Evolutionary conservation across 2,113 vertebrate species (phyloP), one percentile per base, ranked within the genome.

Genomic region (Gallinago media): DNA sequence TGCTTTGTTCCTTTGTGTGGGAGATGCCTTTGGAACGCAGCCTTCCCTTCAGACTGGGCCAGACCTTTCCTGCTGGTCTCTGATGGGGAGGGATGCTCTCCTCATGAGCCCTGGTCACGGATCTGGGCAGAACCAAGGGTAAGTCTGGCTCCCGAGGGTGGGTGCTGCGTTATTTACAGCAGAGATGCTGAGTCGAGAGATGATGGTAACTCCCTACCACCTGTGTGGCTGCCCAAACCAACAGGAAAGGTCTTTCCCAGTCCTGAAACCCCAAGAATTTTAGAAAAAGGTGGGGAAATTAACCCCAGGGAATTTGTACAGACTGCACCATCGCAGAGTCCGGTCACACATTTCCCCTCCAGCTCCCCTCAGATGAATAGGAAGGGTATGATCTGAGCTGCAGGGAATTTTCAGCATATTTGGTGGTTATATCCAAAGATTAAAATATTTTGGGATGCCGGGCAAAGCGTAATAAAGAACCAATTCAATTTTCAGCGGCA

Each of bases 331-430:
- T 4, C 0, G 1, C 49, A 40, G 38, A 73, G 34, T 34, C 25
- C 6, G 2, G 56, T 80, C 74, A 77, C 40, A 85, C 67, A 25
- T 92, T 85, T 66, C 11, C 56, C 46, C 42, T 86, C 50, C 31
- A 72, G 0, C 34, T 70, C 65, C 71, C 50, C 70, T 88, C 40
- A 72, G 44, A 84, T 81, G 56, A 93, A 88, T 78, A 36, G n/a
- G 29, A 75, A 80, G 82, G 34, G 55, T 77, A 88, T 86, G 79
- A 92, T 61, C n/a, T 90, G 84, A 84, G 68, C 90, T 68, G 73
- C 11, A 31, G 90, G 85, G 96, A 92, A 95, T 97, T 96, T 94
- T 78, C 85, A 81, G 59, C 76, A 52, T 83, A 85, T 46, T 95
- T 93, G 65, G 92, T 61, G 95, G 96, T 96, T 81, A 71, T 49